Percentiles rank a stretch among this genome's conserved stretches.
Evolutionary conservation across 2,797 vertebrate species (phyloP).

Genomic region (Kryptopterus vitreolus): DNA sequence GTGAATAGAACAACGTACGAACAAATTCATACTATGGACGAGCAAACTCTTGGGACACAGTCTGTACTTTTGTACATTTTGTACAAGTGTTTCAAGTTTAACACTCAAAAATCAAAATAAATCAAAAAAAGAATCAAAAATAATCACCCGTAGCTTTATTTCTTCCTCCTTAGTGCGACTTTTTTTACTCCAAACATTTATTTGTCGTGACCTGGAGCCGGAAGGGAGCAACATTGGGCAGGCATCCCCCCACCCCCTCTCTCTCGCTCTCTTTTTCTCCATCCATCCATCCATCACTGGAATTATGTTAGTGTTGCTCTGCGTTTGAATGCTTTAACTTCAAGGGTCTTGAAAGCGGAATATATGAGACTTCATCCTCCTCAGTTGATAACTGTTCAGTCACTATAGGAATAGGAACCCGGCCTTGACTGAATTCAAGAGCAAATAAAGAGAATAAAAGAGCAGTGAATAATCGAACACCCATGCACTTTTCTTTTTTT

Average conservation of each 20-base stretch:
- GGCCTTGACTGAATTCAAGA: not conserved
- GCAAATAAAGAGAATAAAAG: not conserved
- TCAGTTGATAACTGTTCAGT: not conserved
- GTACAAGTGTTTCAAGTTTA: too few species aligned
- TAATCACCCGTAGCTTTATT: not conserved
- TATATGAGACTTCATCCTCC: not conserved
- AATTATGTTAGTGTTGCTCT: not conserved
- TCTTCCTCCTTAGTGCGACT: not conserved
- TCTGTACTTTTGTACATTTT: too few species aligned
- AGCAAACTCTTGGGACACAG: too few species aligned
- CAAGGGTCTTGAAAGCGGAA: not conserved
- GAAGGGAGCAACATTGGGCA: not conserved
- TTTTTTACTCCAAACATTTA: not conserved
- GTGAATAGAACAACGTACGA: too few species aligned
- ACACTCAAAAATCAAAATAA: too few species aligned
- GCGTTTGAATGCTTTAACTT: not conserved
- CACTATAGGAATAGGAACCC: not conserved
- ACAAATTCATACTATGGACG: too few species aligned
- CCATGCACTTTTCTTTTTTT: too few species aligned
- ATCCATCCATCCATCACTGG: not conserved
- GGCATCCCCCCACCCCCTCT: not conserved
- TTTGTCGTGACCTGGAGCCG: not conserved
- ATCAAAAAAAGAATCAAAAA: too few species aligned
- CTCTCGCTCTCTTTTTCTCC: not conserved
- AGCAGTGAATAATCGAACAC: not conserved